Percentiles rank a stretch among this genome's conserved stretches.
phyloP scores from a whole-genome alignment of 1,140 invertebrate species.

The Ooceraea biroi region DNA sequence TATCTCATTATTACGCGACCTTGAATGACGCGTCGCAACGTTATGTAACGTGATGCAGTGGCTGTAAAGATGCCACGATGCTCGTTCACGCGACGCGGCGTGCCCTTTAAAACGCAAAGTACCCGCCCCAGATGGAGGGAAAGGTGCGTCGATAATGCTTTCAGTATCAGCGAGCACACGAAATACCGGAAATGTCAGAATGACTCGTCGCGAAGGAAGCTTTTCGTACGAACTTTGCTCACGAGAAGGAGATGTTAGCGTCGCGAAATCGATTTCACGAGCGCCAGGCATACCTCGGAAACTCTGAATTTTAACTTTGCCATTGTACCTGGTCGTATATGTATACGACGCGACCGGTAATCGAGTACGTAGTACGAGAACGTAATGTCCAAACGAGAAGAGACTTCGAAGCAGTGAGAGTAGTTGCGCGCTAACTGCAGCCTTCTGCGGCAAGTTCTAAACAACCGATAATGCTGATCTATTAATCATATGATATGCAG shows the following conservation, averaged over 20 bases:
- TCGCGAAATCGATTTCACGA: slow-evolving; percentile 27
- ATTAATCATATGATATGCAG: slow-evolving; percentile 51
- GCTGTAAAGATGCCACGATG: not conserved
- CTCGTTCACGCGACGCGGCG: slow-evolving; percentile 43
- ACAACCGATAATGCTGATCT: slow-evolving; percentile 50
- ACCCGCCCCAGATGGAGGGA: not conserved
- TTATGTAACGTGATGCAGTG: slow-evolving; percentile 11
- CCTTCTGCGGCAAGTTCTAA: slow-evolving; percentile 46
- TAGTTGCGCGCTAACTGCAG: slow-evolving; percentile 45
- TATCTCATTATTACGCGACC: not conserved
- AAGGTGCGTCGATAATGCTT: slow-evolving; percentile 35
- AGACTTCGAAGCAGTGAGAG: slow-evolving; percentile 13
- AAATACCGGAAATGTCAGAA: slow-evolving; percentile 10
- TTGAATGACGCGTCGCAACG: slow-evolving; percentile 9
- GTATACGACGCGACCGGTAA: not conserved
- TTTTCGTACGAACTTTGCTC: not conserved
- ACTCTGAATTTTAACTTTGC: slow-evolving; percentile 38
- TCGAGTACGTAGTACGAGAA: slow-evolving; percentile 21
- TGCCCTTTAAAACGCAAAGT: slow-evolving; percentile 47
- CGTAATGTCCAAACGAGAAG: slow-evolving; percentile 31
- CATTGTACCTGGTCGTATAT: not conserved
- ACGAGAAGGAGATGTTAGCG: not conserved
- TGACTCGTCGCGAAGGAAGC: slow-evolving; percentile 8
- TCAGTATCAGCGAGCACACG: slow-evolving; percentile 25
- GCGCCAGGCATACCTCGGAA: slow-evolving; percentile 2